Base-by-base conservation (phyloP, 2,797 vertebrate genomes). In the Toxotes lorentzi region DNA sequence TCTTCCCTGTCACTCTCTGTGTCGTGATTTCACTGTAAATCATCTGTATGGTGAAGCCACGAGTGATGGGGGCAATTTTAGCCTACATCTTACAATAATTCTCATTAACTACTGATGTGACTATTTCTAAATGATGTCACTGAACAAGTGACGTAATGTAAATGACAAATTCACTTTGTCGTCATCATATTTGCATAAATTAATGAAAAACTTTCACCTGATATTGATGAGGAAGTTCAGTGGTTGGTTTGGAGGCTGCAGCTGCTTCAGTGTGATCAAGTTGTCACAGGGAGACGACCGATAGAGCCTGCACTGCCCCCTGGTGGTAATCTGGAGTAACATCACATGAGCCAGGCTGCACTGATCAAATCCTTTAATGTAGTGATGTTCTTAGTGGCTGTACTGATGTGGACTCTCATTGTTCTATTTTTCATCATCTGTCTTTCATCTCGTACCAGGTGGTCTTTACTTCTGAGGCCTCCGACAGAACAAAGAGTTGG, bases 281-380 rank as follows among this genome's bases (percentile, higher is more conserved):
- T 45, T 58, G 43, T 30, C 35, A 23, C 45, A 47, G 43, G 7
- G 17, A 19, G 17, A 7, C 17, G 17, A 19, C 58, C 34, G 45
- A 57, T 61, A 58, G 1, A 79, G 79, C 58, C 79, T 88, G 69
- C 81, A 83, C 87, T 86, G 90, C 85, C 93, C 83, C 79, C 94
- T 93, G 79, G 74, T 94, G 94, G 67, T 51, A 4, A 13, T 13
- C 3, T 14, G 17, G 11, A n/a, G 35, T 34, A 54, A 50, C 43
- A 53, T 10, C 12, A 17, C 13, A 2, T 71, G 48, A 17, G 0
- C 27, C n/a, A 50, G 16, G 27, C 27, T 45, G 21, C 10, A 4
- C 35, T 27, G 35, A 53, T 30, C 50, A 2, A 61, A 8, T 24
- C 56, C 27, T 17, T n/a, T 4, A 12, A 8, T n/a, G 23, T 47